A percentile compares a stretch with the other conserved stretches of the same genome.
Conservation (phyloP, 2,888 invertebrate species). For the Melangyna quadrimaculata region DNA sequence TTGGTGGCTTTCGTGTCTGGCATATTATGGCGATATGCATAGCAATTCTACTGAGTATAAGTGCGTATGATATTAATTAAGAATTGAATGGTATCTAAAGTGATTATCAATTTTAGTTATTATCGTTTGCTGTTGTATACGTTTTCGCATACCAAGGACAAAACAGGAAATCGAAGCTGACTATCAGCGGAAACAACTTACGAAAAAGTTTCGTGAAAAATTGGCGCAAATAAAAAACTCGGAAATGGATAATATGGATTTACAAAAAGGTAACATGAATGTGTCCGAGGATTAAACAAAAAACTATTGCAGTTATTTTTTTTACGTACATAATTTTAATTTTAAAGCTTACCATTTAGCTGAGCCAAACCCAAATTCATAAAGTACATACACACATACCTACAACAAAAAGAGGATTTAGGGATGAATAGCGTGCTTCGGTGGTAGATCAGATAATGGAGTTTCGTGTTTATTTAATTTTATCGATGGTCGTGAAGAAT, state of each 20-base stretch:
- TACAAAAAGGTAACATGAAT: constrained; percentile 80
- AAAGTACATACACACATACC: background rate
- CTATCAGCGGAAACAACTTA: constrained; percentile 91
- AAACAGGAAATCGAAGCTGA: constrained; percentile 98
- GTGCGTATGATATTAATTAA: constrained; percentile 80
- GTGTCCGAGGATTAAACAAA: background rate
- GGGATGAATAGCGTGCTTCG: no score
- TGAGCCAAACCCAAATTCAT: background rate
- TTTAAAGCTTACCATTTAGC: background rate
- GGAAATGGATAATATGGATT: constrained; percentile 87
- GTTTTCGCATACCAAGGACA: constrained; percentile 94
- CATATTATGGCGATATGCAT: constrained; percentile 89
- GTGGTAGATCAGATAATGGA: no score
- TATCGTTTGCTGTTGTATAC: constrained; percentile 93
- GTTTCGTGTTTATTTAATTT: no score
- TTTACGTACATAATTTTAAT: no score
- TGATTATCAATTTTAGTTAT: constrained; percentile 83
- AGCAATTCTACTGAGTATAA: constrained; percentile 84
- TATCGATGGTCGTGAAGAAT: no score
- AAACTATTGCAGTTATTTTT: background rate
- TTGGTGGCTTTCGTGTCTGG: constrained; percentile 89
- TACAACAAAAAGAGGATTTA: no score
- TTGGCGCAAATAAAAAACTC: constrained; percentile 91
- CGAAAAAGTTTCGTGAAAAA: constrained; percentile 90
- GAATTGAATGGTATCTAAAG: constrained; percentile 22